phyloP scores from a whole-genome alignment of 2,113 vertebrate species.

The Hystrix brachyura region DNA sequence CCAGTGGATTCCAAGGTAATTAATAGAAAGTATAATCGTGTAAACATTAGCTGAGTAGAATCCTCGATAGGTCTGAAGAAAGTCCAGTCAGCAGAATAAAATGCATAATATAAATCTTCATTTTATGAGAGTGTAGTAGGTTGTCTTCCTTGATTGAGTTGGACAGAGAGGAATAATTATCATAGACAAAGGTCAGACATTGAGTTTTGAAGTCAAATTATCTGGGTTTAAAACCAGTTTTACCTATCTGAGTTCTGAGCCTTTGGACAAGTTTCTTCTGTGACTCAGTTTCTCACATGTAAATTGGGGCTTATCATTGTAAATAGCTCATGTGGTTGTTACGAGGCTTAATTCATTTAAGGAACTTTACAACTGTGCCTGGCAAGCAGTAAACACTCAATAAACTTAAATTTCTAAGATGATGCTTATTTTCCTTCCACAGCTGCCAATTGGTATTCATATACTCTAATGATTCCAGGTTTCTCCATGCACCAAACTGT shows the following conservation, averaged over 20 bases:
- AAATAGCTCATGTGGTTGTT: not conserved
- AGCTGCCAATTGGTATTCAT: conserved; percentile 7
- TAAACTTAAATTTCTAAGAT: conserved; percentile 49
- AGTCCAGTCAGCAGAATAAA: not conserved
- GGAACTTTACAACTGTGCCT: not conserved
- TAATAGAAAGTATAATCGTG: not conserved
- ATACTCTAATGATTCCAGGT: conserved; percentile 9
- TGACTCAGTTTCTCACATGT: conserved; percentile 49
- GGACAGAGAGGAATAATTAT: not conserved
- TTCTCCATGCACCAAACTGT: not conserved
- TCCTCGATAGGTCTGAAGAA: not conserved
- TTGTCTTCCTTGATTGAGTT: not conserved
- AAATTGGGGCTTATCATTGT: not conserved
- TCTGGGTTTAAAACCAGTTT: not conserved
- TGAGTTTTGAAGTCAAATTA: not conserved
- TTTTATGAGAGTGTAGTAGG: not conserved
- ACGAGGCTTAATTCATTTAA: conserved; percentile 9
- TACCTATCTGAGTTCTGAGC: not conserved
- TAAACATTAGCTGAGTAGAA: not conserved
- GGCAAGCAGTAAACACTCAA: conserved; percentile 65
- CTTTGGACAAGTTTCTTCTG: not conserved
- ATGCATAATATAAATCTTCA: not conserved
- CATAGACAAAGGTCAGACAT: not conserved
- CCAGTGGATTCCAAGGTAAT: conserved; percentile 9
- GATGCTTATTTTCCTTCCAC: conserved; percentile 49